Conservation (phyloP, 2,113 vertebrate species). For the Tragelaphus buxtoni region DNA sequence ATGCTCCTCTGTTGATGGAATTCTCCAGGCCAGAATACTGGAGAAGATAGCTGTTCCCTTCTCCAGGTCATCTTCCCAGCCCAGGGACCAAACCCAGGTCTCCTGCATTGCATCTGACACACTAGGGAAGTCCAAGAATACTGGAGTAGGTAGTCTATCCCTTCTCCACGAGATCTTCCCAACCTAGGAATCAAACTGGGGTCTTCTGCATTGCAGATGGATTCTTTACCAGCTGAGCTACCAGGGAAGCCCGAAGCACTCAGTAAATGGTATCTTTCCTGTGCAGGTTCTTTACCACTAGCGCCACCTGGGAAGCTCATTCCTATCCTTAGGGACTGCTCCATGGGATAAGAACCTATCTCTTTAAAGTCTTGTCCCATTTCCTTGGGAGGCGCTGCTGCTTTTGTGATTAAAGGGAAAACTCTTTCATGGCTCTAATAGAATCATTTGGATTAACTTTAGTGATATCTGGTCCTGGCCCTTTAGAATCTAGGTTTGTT, state of each 20-base stretch:
- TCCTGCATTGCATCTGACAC: neutral
- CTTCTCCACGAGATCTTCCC: neutral
- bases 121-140: neutral
- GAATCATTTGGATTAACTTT: slow-evolving; percentile 22
- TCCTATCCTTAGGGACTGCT: neutral
- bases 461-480: neutral
- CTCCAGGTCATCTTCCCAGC: neutral
- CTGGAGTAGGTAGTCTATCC: neutral
- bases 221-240: neutral
- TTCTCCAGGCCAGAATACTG: neutral
- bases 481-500: slow-evolving; percentile 40
- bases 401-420: slow-evolving; percentile 41
- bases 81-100: neutral
- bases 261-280: neutral
- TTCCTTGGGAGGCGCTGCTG: neutral
- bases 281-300: neutral
- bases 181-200: neutral
- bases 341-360: neutral
- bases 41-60: neutral
- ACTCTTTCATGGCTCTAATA: neutral
- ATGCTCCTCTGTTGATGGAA: neutral
- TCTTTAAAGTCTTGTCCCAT: neutral
- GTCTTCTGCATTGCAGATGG: neutral
- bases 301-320: neutral
- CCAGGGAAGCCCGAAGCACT: neutral